phyloP scores from a whole-genome alignment of 2,113 vertebrate genomes.

The Callopanchax toddi region DNA sequence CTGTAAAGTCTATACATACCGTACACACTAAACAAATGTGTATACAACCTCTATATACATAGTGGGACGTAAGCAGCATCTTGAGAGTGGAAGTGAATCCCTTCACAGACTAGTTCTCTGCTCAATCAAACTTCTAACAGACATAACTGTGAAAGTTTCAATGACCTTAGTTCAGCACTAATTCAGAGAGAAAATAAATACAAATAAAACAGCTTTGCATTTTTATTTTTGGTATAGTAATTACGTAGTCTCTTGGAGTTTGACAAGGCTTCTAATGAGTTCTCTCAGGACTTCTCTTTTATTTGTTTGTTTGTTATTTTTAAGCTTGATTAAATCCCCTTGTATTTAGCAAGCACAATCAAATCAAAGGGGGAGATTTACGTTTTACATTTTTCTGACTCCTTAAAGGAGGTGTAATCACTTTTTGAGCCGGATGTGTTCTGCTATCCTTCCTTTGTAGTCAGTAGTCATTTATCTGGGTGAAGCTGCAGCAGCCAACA shows the following conservation, averaged over 20 bases:
- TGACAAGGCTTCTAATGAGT: conserved; percentile 86
- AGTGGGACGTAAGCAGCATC: background rate
- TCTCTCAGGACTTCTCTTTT: conserved; percentile 83
- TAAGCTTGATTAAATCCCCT: conserved; percentile 85
- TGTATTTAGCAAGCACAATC: conserved; percentile 83
- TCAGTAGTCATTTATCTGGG: too few relatives aligned
- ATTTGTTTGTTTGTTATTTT: conserved; percentile 86
- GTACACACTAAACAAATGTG: too few relatives aligned
- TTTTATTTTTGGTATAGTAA: conserved; percentile 84
- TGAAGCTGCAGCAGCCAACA: too few relatives aligned
- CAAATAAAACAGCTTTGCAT: conserved; percentile 82
- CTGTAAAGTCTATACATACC: too few relatives aligned
- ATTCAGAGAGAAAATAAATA: conserved; percentile 74
- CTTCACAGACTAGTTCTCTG: background rate
- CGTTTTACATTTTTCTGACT: conserved; percentile 65
- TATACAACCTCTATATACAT: too few relatives aligned
- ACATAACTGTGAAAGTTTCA: conserved; percentile 80
- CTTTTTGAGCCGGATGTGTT: conserved; percentile 14
- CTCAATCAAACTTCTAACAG: conserved; percentile 82
- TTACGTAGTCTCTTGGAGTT: conserved; percentile 86
- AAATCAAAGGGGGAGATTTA: conserved; percentile 81
- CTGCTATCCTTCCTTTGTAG: conserved; percentile 1
- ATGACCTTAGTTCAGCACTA: conserved; percentile 88
- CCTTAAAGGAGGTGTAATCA: conserved; percentile 59
- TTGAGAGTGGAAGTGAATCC: background rate